These are phyloP conservation scores for Leiothrix lutea DNA, from an alignment of 2,113 vertebrate species.

Conservation along the genomic window DNA sequence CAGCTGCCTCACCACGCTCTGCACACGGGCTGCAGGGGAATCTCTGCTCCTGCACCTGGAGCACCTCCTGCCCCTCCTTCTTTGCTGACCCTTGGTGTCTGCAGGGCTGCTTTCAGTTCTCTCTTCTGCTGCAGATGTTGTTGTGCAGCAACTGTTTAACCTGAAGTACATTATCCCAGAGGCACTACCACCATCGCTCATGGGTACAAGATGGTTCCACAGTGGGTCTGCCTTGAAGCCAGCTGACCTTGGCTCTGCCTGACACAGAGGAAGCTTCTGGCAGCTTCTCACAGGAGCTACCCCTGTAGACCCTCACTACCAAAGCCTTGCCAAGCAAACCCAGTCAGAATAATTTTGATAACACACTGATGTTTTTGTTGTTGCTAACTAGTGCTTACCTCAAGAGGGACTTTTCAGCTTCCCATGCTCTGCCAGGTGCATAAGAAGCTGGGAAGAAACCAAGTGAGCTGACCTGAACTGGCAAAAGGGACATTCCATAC, in stretches of 20 bases:
- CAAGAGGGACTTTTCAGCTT: not conserved
- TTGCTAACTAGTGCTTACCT: not conserved
- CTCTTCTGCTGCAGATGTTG: not conserved
- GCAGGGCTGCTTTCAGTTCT: not conserved
- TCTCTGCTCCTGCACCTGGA: not conserved
- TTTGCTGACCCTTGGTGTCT: not conserved
- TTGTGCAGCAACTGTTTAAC: not conserved
- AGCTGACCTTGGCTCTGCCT: accelerated
- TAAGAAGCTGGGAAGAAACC: not conserved
- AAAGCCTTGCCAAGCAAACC: not conserved
- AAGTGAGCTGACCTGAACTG: not conserved
- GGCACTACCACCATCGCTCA: accelerated
- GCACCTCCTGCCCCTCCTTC: not conserved
- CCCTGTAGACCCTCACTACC: not conserved
- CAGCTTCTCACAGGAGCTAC: not conserved
- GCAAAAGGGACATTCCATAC: not conserved
- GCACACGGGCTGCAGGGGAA: not conserved
- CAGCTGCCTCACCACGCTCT: not conserved
- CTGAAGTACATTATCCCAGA: not conserved
- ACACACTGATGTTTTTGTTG: not conserved
- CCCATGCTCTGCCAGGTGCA: not conserved
- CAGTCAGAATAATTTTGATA: not conserved
- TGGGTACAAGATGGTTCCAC: not conserved
- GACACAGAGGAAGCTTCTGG: not conserved
- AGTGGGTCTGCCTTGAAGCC: not conserved